phyloP scores from a whole-genome alignment of 1,140 invertebrate genomes.

The Cyclina sinensis region DNA sequence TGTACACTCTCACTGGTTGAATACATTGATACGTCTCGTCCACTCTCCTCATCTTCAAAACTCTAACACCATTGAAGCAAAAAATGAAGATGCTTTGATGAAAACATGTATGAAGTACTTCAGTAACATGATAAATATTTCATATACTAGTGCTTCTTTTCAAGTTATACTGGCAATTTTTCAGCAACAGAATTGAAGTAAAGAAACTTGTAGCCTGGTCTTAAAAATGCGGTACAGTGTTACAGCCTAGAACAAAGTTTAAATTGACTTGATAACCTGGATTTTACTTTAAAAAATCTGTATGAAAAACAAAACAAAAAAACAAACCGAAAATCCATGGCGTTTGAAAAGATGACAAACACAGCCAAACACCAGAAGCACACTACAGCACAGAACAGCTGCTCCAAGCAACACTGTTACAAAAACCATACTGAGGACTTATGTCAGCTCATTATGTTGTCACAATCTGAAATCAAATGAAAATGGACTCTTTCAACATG shows the following conservation, averaged over 20 bases:
- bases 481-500: background rate
- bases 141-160: no score
- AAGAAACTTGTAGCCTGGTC: no score
- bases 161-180: no score
- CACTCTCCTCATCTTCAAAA: slow-evolving; percentile 64
- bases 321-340: slow-evolving; percentile 54
- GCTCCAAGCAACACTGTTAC: slow-evolving; percentile 26
- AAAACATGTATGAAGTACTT: background rate
- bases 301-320: no score
- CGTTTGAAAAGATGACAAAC: slow-evolving; percentile 67
- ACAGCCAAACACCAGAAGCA: slow-evolving; percentile 62
- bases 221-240: no score
- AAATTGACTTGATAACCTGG: no score
- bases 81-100: background rate
- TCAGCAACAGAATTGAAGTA: no score
- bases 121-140: no score
- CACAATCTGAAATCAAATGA: background rate
- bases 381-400: slow-evolving; percentile 60
- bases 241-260: no score
- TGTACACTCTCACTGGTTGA: slow-evolving; percentile 37
- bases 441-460: slow-evolving; percentile 17
- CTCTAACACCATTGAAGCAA: slow-evolving; percentile 21
- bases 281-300: no score
- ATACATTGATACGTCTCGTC: slow-evolving; percentile 56
- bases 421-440: slow-evolving; percentile 37